These are phyloP conservation scores for Misgurnus mizolepis DNA, from an alignment of 2,113 vertebrate species.

Conservation along the genomic window DNA sequence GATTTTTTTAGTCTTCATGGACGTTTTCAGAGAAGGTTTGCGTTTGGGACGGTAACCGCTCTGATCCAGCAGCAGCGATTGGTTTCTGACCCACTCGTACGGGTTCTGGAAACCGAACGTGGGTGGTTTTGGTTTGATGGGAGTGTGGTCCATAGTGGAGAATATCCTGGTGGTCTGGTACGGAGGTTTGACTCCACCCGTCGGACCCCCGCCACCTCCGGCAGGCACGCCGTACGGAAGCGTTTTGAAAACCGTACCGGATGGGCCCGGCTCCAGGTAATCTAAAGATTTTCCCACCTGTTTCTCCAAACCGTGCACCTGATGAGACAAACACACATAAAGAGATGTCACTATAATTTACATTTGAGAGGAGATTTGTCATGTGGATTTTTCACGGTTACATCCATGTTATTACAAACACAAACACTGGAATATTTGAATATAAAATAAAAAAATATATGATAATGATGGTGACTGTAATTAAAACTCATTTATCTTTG, in stretches of 20 bases:
- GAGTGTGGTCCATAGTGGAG: slow-evolving; percentile 71
- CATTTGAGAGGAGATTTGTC: background rate
- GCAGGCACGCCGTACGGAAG: slow-evolving; percentile 73
- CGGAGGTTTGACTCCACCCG: slow-evolving; percentile 73
- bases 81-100: slow-evolving; percentile 80
- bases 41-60: slow-evolving; percentile 81
- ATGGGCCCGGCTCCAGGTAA: slow-evolving; percentile 81
- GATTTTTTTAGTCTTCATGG: slow-evolving; percentile 90
- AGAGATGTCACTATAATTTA: background rate
- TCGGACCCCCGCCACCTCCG: slow-evolving; percentile 55
- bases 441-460: background rate
- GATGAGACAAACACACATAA: slow-evolving; percentile 17
- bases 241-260: slow-evolving; percentile 76
- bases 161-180: slow-evolving; percentile 75
- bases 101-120: slow-evolving; percentile 73
- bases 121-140: slow-evolving; percentile 76
- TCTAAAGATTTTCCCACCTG: slow-evolving; percentile 78
- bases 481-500: background rate
- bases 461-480: background rate
- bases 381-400: too few species aligned
- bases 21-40: slow-evolving; percentile 85
- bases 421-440: background rate
- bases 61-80: slow-evolving; percentile 72
- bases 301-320: slow-evolving; percentile 82
- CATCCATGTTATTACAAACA: background rate